Percentiles rank a stretch among this genome's conserved stretches.
phyloP scores from a whole-genome alignment of 2,113 vertebrate species.

The Carassius gibelio region DNA sequence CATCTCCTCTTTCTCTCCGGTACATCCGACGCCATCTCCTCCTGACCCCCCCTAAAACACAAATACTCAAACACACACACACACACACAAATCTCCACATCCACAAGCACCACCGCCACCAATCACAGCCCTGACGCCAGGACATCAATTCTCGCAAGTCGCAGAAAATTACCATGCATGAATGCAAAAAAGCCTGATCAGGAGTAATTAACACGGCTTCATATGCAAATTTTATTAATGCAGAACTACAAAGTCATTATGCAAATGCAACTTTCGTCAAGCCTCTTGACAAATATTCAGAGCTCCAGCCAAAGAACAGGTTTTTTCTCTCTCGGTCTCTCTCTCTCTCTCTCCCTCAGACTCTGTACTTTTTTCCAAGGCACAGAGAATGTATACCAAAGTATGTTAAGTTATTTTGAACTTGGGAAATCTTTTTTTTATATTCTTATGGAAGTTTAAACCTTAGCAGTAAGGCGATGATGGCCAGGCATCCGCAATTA shows the following conservation, averaged over 20 bases:
- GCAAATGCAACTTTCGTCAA: conserved; percentile 97
- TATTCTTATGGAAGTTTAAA: conserved; percentile 57
- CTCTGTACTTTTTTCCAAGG: conserved; percentile 38
- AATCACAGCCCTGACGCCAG: conserved; percentile 82
- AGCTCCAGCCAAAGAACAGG: conserved; percentile 87
- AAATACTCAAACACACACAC: background rate
- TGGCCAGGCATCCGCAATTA: conserved; percentile 70
- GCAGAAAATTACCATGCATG: conserved; percentile 99
- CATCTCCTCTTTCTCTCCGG: conserved; percentile 61
- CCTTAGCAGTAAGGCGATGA: conserved; percentile 56
- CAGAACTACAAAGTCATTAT: conserved; percentile 99
- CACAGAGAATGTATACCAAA: conserved; percentile 78
- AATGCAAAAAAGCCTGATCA: conserved; percentile 99
- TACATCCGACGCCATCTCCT: conserved; percentile 41
- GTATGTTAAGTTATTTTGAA: conserved; percentile 85
- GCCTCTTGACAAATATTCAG: conserved; percentile 99
- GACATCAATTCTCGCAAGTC: conserved; percentile 99
- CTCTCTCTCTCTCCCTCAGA: conserved; percentile 21
- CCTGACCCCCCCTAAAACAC: conserved; percentile 51
- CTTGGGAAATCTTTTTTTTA: conserved; percentile 70
- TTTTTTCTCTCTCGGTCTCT: conserved; percentile 52
- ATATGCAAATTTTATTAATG: conserved; percentile 99
- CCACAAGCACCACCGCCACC: conserved; percentile 64
- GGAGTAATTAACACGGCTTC: conserved; percentile 99
- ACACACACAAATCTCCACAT: conserved; percentile 31